A percentile compares a stretch with the other conserved stretches of the same genome.
These are phyloP conservation scores for Polydrusus cervinus DNA, from an alignment of 2,888 invertebrate genomes.

Conservation along the genomic window DNA sequence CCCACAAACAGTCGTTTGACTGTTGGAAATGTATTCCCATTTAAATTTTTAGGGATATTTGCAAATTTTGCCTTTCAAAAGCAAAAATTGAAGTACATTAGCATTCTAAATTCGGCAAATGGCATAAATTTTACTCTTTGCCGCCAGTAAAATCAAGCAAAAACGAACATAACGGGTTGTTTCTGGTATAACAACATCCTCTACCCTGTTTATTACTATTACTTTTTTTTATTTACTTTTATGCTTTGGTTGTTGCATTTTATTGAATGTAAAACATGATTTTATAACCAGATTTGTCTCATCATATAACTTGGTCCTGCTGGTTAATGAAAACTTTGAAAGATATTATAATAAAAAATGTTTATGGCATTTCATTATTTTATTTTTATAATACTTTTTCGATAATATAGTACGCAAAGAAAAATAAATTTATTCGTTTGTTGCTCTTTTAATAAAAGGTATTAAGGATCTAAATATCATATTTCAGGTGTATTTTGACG, in stretches of 20 bases:
- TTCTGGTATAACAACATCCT: constrained; percentile 13
- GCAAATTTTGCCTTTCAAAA: constrained; percentile 30
- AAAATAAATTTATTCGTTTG: too few species aligned
- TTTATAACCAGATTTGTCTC: neutral
- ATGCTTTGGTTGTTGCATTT: constrained; percentile 6
- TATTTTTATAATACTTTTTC: too few species aligned
- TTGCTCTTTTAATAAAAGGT: too few species aligned
- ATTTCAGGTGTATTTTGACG: too few species aligned
- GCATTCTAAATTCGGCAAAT: constrained; percentile 31
- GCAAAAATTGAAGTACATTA: constrained; percentile 33
- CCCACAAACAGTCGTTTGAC: constrained; percentile 12
- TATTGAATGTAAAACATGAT: neutral
- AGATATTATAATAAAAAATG: too few species aligned
- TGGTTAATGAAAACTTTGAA: too few species aligned
- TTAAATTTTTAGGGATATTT: constrained; percentile 23
- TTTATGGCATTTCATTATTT: too few species aligned
- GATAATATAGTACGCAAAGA: too few species aligned
- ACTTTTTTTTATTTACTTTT: constrained; percentile 9
- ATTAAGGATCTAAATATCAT: too few species aligned
- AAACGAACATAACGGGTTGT: constrained; percentile 24
- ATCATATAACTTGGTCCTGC: too few species aligned
- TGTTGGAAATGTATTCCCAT: constrained; percentile 25
- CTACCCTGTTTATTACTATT: constrained; percentile 12
- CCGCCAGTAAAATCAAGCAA: constrained; percentile 15
- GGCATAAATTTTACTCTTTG: constrained; percentile 32